Conservation (phyloP, 2,888 invertebrate genomes). For the Sphinx pinastri region DNA sequence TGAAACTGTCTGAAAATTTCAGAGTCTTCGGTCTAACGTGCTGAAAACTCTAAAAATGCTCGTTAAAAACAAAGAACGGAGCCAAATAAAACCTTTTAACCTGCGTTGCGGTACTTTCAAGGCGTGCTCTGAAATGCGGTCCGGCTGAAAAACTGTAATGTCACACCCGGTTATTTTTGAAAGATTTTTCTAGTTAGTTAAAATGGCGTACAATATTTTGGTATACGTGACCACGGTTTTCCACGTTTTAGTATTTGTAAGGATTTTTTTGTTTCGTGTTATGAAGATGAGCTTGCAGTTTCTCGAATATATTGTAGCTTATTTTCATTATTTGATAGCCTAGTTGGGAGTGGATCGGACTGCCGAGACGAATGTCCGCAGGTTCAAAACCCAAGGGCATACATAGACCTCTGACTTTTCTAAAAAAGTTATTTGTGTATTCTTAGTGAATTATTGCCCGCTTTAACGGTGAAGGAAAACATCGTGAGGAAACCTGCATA, state of each 20-base stretch:
- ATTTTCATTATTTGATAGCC: no score
- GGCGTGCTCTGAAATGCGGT: slow-evolving; percentile 41
- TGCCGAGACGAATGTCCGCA: no score
- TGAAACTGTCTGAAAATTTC: slow-evolving; percentile 10
- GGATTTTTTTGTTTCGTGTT: neutral
- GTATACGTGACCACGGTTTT: neutral
- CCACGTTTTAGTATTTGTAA: neutral
- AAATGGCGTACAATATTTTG: slow-evolving; percentile 6
- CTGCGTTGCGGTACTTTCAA: slow-evolving; percentile 33
- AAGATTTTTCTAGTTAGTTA: slow-evolving; percentile 25
- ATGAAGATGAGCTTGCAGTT: neutral
- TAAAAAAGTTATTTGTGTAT: no score
- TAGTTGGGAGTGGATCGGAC: no score
- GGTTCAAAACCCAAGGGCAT: no score
- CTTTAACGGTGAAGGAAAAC: no score
- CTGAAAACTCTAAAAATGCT: slow-evolving; percentile 34
- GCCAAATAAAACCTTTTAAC: slow-evolving; percentile 40
- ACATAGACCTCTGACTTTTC: no score
- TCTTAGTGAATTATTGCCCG: no score
- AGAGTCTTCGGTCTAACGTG: slow-evolving; percentile 13
- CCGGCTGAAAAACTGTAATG: slow-evolving; percentile 32
- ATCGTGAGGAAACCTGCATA: no score
- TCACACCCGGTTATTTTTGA: slow-evolving; percentile 24
- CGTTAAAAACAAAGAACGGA: slow-evolving; percentile 38
- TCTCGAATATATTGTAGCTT: no score